Conservation (phyloP, 1,140 invertebrate species). For the Cotesia chilonis region DNA sequence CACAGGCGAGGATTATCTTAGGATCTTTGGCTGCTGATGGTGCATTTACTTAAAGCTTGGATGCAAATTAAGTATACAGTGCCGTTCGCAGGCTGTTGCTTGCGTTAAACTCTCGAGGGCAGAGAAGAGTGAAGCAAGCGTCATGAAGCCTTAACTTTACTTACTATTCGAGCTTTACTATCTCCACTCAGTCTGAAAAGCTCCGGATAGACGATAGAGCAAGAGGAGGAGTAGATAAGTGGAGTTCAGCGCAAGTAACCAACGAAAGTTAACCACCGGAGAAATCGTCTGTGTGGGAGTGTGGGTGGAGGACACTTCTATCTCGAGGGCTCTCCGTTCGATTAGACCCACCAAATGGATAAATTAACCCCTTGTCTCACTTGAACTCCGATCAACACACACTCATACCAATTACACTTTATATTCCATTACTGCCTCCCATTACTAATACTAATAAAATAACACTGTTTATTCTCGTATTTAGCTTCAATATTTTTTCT, state of each 20-base stretch:
- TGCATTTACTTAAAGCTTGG: slow-evolving; percentile 30
- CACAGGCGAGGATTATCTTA: slow-evolving; percentile 19
- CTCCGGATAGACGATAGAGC: not conserved
- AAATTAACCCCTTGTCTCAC: slow-evolving; percentile 10
- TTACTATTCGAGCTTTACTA: not conserved
- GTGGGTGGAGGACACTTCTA: slow-evolving; percentile 4
- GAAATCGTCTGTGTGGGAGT: slow-evolving; percentile 8
- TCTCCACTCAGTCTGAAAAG: not conserved
- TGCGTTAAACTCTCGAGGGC: slow-evolving; percentile 7
- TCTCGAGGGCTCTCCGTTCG: slow-evolving; percentile 1
- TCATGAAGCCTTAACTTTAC: not conserved
- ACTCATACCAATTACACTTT: not conserved
- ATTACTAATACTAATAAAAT: not conserved
- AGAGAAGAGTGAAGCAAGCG: not conserved
- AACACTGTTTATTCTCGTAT: too few species aligned
- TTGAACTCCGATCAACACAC: not conserved
- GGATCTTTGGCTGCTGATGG: slow-evolving; percentile 30
- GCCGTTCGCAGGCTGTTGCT: slow-evolving; percentile 7
- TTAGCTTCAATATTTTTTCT: too few species aligned
- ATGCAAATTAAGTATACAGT: slow-evolving; percentile 24
- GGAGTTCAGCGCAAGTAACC: not conserved
- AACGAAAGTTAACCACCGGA: not conserved
- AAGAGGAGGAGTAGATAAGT: not conserved
- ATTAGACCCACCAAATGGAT: slow-evolving; percentile 6
- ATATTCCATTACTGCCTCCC: not conserved